Conservation (phyloP, 2,113 vertebrate species). For the Dermatemys mawii region DNA sequence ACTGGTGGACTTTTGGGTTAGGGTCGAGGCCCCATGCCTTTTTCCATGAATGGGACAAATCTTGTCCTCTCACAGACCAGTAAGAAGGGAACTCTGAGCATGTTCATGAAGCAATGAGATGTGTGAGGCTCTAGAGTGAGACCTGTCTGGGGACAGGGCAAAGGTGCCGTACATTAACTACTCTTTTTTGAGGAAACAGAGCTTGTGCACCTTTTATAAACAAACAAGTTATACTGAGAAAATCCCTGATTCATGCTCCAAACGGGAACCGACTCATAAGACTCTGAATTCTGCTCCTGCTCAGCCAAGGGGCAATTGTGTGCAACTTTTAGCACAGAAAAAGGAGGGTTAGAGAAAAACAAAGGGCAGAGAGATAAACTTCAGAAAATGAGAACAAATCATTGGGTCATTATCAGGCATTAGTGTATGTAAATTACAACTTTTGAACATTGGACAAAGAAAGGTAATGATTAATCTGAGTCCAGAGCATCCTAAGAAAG, state of each 20-base stretch:
- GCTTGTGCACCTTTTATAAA: constrained; percentile 11
- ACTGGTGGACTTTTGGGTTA: not conserved
- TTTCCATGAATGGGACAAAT: not conserved
- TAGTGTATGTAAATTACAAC: not conserved
- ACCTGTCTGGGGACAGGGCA: not conserved
- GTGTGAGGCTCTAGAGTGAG: not conserved
- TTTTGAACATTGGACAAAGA: not conserved
- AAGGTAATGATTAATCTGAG: not conserved
- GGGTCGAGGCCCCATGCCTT: not conserved
- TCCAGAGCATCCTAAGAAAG: not conserved
- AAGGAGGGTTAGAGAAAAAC: not conserved
- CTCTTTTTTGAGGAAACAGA: not conserved
- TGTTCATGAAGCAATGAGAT: not conserved
- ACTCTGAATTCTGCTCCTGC: not conserved
- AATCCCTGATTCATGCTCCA: not conserved
- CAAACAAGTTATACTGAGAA: not conserved
- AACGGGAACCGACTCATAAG: not conserved
- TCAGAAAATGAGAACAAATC: not conserved
- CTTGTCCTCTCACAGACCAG: not conserved
- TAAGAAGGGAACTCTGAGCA: not conserved
- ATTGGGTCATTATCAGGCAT: not conserved
- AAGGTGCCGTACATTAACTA: not conserved
- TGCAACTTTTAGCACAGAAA: not conserved
- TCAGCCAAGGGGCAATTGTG: not conserved
- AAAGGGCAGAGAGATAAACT: not conserved